These are phyloP conservation scores for Saguinus imperator DNA, from an alignment of 2,113 vertebrate genomes.

Conservation along the genomic window DNA sequence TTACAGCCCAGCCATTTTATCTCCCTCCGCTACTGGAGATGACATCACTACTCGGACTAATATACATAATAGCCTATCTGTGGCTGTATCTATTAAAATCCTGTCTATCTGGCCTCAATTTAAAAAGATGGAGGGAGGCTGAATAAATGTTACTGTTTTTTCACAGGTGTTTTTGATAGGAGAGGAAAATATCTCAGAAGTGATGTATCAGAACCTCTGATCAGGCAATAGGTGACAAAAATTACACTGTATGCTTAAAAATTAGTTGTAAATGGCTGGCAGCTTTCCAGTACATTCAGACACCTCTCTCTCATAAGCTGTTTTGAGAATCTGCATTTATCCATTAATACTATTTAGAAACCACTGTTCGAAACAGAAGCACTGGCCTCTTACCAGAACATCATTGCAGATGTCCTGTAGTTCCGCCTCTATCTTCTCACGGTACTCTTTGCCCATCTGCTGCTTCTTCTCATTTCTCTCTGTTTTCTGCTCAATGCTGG, in stretches of 20 bases:
- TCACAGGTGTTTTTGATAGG: neutral
- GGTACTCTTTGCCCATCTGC: conserved; percentile 96
- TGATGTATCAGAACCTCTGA: conserved; percentile 11
- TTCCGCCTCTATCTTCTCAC: conserved; percentile 95
- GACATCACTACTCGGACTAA: neutral
- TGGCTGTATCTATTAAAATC: neutral
- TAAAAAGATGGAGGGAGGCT: neutral
- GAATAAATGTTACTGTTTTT: neutral
- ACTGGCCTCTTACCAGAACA: conserved; percentile 90
- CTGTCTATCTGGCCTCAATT: neutral
- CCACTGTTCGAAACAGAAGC: neutral
- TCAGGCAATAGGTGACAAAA: conserved; percentile 2
- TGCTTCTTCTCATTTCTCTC: conserved; percentile 98
- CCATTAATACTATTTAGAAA: neutral
- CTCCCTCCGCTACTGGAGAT: neutral
- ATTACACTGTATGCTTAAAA: neutral
- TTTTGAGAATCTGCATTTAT: neutral
- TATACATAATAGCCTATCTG: neutral
- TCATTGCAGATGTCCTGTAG: conserved; percentile 98
- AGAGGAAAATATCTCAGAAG: neutral
- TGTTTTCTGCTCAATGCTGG: conserved; percentile 97
- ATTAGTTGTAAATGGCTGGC: neutral
- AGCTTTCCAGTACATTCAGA: conserved; percentile 7
- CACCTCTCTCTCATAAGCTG: neutral
- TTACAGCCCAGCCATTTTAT: neutral